Evolutionary conservation across 2,797 vertebrate genomes (phyloP), one percentile per base, ranked within the genome.

Genomic region (Poecilia picta): DNA sequence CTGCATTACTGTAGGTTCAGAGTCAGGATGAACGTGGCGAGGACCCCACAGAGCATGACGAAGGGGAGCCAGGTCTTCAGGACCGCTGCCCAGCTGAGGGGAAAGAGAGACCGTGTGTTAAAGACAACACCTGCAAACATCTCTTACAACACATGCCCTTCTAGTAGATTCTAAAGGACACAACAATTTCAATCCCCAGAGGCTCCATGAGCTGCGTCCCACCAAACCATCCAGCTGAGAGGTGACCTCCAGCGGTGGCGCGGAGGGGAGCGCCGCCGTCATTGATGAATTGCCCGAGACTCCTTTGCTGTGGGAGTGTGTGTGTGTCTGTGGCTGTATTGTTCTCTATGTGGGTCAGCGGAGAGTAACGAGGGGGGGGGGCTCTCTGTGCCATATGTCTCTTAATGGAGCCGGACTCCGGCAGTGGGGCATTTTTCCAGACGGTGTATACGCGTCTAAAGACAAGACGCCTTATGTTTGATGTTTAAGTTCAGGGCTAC

Each of bases 41-140:
- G 92, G 85, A 97, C 88, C 49, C 97, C 97, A 82, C 95, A 89
- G 77, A 99, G 91, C 86, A 99, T 96, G 45, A 97, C 25, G 84
- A 98, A 99, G 71, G 98, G 98, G 57, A 99, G 95, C 98, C 98
- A 99, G 83, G 98, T 99, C 94, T 98, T 99, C 92, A 99, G 95
- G 83, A 99, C 97, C 0, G 96, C 97, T 4, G 96, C 96, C 73
- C 97, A 88, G 85, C 98, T 99, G 94, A 83, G 91, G 87, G 81
- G 88, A 51, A 0, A 83, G 49, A 88, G 82, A 53, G 85, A 78
- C 59, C 59, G 51, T 81, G 49, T 77, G 85, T 85, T 83, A 92
- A 45, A 80, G 41, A 73, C 39, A 82, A 81, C 83, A 88, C 59
- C 76, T 83, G 75, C 77, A 83, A 23, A 70, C 28, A 45, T 71